Base-by-base conservation (phyloP, 2,888 invertebrate species). In the Cheilosia vernalis region DNA sequence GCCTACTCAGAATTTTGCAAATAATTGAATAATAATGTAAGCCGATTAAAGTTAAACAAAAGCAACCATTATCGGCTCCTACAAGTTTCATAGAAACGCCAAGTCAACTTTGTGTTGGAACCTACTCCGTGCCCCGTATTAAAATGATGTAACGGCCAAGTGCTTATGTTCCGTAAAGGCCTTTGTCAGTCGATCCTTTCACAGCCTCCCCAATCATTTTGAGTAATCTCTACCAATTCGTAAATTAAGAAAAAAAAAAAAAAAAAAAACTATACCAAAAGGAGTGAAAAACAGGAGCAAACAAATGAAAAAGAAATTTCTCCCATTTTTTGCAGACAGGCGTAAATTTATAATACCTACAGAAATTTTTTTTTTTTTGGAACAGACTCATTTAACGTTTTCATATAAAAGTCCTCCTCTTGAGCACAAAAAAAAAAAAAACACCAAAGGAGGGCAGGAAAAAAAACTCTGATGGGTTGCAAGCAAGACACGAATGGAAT, bases 41-140 rank as follows among this genome's bases (percentile, higher is more conserved):
- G 42, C 63, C 61, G 73, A 73, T 73, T 63, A 55, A 73, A 73
- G 10, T 33, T 2, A 53, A 73, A 73, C 61, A 73, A 61, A 60
- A 60, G 21, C 27, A 73, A 44, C 42, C 53, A 61, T 73, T 61
- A 63, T 40, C 42, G 44, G 73, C n/a, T 63, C 63, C 53, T 44
- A 55, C 73, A 73, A 63, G 33, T 60, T 51, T 61, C 61, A 61
- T 40, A 21, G n/a, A 21, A 30, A 58, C 40, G 58, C 44, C 33
- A 9, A 24, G n/a, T 3, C 13, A 60, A 60, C 17, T 27, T 60
- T 37, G 19, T 17, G 1, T 17, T 9, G 2, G 33, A 27, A 27
- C 33, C 33, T 33, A 9, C 10, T 33, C 9, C 3, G 9, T 10
- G 33, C n/a, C 17, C 4, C n/a, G 2, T 44, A 44, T 44, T 17